phyloP scores from a whole-genome alignment of 2,113 vertebrate species.

The Nothocercus nigrocapillus region DNA sequence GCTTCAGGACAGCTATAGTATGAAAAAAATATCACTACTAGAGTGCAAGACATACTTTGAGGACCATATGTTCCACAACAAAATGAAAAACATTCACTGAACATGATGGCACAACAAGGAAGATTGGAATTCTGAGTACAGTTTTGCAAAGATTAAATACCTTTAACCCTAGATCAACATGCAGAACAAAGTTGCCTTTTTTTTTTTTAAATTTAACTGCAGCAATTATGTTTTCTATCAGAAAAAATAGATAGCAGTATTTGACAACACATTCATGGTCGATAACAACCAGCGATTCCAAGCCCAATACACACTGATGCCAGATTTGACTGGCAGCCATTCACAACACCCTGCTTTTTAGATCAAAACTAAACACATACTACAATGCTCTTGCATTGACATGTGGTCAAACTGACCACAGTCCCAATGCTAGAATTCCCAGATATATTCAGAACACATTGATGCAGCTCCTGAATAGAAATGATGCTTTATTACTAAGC shows the following conservation, averaged over 20 bases:
- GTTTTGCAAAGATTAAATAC: not conserved
- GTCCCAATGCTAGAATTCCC: not conserved
- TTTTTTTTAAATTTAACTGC: not conserved
- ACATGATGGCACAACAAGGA: not conserved
- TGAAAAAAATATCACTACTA: no score
- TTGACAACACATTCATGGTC: not conserved
- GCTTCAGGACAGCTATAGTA: not conserved
- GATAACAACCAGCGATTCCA: not conserved
- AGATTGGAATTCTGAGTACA: not conserved
- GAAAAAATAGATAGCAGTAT: not conserved
- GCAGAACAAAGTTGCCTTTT: not conserved
- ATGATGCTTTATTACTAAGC: not conserved
- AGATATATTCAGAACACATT: not conserved
- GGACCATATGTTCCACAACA: no score
- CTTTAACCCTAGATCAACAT: not conserved
- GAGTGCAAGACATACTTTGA: no score
- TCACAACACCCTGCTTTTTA: not conserved
- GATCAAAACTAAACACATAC: not conserved
- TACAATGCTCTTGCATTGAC: not conserved
- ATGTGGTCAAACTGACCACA: not conserved
- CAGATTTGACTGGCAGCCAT: not conserved
- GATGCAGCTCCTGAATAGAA: not conserved
- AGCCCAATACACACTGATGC: not conserved
- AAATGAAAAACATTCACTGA: not conserved
- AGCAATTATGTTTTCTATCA: not conserved